Evolutionary conservation across 2,113 vertebrate genomes (phyloP).

Genomic region (Hemiscyllium ocellatum): DNA sequence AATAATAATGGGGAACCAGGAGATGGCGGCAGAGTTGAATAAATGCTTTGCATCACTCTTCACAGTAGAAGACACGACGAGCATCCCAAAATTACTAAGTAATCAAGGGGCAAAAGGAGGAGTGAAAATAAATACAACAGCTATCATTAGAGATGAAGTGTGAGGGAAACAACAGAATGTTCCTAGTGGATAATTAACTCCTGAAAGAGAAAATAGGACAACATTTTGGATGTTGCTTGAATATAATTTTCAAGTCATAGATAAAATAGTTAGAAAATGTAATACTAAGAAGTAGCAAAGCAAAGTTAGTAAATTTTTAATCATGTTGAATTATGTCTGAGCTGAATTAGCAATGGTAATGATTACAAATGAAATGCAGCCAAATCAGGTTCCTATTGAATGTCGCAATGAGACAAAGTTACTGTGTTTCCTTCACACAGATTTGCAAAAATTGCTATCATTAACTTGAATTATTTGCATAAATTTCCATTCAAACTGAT

Average conservation of each 20-base stretch:
- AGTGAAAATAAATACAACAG: too few species aligned
- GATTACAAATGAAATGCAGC: not conserved
- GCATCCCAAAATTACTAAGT: too few species aligned
- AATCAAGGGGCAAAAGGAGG: too few species aligned
- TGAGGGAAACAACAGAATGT: not conserved
- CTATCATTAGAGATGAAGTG: too few species aligned
- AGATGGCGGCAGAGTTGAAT: too few species aligned
- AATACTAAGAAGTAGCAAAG: not conserved
- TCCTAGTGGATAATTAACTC: not conserved
- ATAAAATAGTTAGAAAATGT: not conserved
- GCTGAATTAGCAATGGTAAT: not conserved
- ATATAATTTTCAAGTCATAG: not conserved
- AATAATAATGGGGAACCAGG: too few species aligned
- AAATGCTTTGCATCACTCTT: too few species aligned
- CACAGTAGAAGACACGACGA: too few species aligned
- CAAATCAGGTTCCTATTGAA: not conserved
- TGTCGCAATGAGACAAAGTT: not conserved
- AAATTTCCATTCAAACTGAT: not conserved
- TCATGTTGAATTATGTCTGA: not conserved
- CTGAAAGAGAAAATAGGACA: not conserved
- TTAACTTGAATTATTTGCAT: not conserved
- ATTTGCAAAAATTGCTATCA: not conserved
- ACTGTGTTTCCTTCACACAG: not conserved
- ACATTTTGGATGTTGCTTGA: not conserved
- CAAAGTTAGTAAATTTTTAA: not conserved